Base-by-base conservation (phyloP, 2,113 vertebrate genomes). In the Copsychus sechellarum region DNA sequence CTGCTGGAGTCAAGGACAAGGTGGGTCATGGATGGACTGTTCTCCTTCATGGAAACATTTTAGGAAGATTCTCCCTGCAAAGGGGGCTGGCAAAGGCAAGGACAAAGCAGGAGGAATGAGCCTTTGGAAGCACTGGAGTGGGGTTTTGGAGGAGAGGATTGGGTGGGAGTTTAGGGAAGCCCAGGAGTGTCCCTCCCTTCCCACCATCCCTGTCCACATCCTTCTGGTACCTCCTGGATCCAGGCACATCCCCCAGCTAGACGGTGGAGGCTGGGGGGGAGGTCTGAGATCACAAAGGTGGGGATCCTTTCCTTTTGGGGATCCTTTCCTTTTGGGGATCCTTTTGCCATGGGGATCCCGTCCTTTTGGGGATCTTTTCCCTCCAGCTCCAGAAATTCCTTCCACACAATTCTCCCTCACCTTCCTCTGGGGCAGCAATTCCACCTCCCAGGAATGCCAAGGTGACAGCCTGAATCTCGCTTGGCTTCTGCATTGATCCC, bases 21-120 rank as follows among this genome's bases (percentile, higher is more conserved):
- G 0, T 33, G n/a, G 25, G 6, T 53, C n/a, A 5, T 2, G 36
- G 20, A 2, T 25, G n/a, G 7, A 11, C 20, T 17, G 11, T n/a
- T 20, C 11, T 29, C 26, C 13, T 45, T 51, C 19, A 47, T 22
- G 13, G 62, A 42, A 81, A 23, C 18, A 14, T 48, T 69, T 33
- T 36, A 34, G 12, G 31, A 18, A 43, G 11, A 17, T 78, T 81
- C 23, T 47, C 9, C 31, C 23, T 12, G 29, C 8, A 33, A 45
- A 31, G 8, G 3, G 7, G 28, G 8, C 42, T 64, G 83, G 17
- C 33, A 36, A 36, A 53, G 25, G 60, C 16, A 24, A 26, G 36
- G 26, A 4, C 58, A 77, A 47, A 28, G 42, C 38, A 83, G 53
- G 40, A 64, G 36, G 29, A 13, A 6, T 24, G 33, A 4, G 19